Evolutionary conservation across 2,113 vertebrate species (phyloP).

Genomic region (Ploceus nigricollis): DNA sequence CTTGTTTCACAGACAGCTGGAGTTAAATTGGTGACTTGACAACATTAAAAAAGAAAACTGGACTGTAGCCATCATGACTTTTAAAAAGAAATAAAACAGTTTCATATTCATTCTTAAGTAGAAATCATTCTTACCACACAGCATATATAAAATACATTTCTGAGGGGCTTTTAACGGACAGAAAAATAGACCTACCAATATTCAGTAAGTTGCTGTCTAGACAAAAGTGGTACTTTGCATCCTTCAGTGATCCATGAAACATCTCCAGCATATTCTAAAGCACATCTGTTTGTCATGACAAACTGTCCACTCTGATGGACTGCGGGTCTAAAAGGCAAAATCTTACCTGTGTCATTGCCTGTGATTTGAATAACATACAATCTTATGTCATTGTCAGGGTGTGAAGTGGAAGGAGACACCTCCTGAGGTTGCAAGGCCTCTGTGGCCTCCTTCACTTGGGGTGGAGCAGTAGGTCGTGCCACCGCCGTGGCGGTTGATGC

Average conservation of each 20-base stretch:
- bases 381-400: constrained; percentile 69
- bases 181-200: constrained; percentile 34
- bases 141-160: neutral
- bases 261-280: constrained; percentile 51
- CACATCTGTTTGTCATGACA: constrained; percentile 20
- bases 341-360: constrained; percentile 88
- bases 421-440: constrained; percentile 56
- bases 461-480: constrained; percentile 51
- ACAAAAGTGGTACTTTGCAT: constrained; percentile 37
- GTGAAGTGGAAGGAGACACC: constrained; percentile 63
- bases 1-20: constrained; percentile 61
- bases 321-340: constrained; percentile 61
- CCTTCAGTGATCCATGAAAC: constrained; percentile 62
- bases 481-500: constrained; percentile 52
- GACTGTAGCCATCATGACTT: neutral
- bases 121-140: neutral
- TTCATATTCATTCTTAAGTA: neutral
- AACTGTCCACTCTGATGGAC: constrained; percentile 54
- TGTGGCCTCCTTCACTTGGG: constrained; percentile 54
- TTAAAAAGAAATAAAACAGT: neutral
- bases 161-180: neutral
- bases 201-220: constrained; percentile 25
- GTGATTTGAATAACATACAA: constrained; percentile 79
- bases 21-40: constrained; percentile 58
- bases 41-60: neutral